These are phyloP conservation scores for Astreopora myriophthalma DNA, from an alignment of 64 coral and sea anemone genomes.

Conservation along the genomic window DNA sequence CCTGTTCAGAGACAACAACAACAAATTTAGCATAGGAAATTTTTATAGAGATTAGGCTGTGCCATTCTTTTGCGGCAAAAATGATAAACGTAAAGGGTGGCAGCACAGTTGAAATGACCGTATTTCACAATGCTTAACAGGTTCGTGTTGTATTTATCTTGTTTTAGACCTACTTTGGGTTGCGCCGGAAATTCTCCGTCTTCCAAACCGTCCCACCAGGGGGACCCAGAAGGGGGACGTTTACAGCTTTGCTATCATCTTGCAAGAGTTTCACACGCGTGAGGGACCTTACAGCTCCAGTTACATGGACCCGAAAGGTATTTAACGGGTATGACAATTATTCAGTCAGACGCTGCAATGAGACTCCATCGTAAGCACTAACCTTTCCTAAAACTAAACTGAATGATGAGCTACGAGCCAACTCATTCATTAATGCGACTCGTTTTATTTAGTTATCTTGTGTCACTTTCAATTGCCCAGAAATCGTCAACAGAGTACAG, in stretches of 20 bases:
- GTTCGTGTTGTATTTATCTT: neutral
- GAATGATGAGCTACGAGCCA: too few species aligned
- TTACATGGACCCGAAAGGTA: constrained; percentile 94
- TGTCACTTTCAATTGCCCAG: constrained; percentile 29
- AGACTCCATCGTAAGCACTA: too few species aligned
- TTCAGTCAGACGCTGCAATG: too few species aligned
- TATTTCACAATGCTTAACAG: too few species aligned
- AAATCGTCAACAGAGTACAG: constrained; percentile 78
- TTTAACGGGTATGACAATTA: neutral
- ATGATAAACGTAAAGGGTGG: too few species aligned
- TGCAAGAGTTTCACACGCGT: constrained; percentile 94
- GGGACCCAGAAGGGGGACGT: constrained; percentile 95
- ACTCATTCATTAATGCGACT: too few species aligned
- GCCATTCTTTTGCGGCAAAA: too few species aligned
- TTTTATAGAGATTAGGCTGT: too few species aligned
- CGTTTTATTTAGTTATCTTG: neutral
- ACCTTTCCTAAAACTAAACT: too few species aligned
- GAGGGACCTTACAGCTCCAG: constrained; percentile 92
- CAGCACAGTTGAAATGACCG: too few species aligned
- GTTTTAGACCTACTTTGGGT: constrained; percentile 90
- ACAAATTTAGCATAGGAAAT: too few species aligned
- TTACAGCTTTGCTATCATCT: constrained; percentile 95
- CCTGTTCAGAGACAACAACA: too few species aligned
- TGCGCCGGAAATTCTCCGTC: constrained; percentile 83
- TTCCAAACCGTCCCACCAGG: constrained; percentile 53